Evolutionary conservation across 2,113 vertebrate species (phyloP), one percentile per base, ranked within the genome.

Genomic region (Silurus asotus): DNA sequence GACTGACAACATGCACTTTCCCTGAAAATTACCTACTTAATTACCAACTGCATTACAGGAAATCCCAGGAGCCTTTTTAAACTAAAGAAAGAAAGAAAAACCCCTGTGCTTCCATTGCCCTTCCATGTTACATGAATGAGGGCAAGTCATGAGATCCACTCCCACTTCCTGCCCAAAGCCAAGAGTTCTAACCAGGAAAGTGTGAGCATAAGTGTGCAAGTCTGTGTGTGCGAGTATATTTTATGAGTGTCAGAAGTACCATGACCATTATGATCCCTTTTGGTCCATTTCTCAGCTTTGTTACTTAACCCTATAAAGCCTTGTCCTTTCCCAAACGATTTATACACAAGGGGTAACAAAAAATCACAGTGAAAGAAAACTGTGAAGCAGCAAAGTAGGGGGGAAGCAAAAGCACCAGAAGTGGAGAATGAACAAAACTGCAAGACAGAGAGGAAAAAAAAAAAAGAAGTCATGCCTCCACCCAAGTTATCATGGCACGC

Each of bases 61-160:
- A 77, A 28, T 19, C 48, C 58, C 20, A 48, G 3, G 14, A 48
- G 69, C 48, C 67, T 6, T 37, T 70, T 45, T 5, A 70, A 37
- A 37, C 15, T 58, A 15, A 15, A 5, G 5, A 15, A 15, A 15
- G 45, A 45, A 45, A 8, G 0, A 74, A 74, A 45, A 45, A 23
- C 1, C 37, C 37, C 23, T 4, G 15, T 19, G 28, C 62, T 9
- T 20, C 19, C 28, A 20, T 19, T n/a, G n/a, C 45, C 45, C 11
- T 25, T 15, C 5, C 49, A 81, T 51, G 55, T 37, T 69, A 48
- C 65, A 19, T 53, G 62, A 37, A 51, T 17, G 56, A 51, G 17
- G 8, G 25, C 8, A 14, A 64, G 59, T 72, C 84, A 81, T 86
- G 45, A n/a, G 49, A 61, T 82, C 59, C 70, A 58, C 80, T 76